Percentiles rank a stretch among this genome's conserved stretches.
Evolutionary conservation across 2,888 invertebrate species (phyloP).

Genomic region (Chymomyza caudatula): DNA sequence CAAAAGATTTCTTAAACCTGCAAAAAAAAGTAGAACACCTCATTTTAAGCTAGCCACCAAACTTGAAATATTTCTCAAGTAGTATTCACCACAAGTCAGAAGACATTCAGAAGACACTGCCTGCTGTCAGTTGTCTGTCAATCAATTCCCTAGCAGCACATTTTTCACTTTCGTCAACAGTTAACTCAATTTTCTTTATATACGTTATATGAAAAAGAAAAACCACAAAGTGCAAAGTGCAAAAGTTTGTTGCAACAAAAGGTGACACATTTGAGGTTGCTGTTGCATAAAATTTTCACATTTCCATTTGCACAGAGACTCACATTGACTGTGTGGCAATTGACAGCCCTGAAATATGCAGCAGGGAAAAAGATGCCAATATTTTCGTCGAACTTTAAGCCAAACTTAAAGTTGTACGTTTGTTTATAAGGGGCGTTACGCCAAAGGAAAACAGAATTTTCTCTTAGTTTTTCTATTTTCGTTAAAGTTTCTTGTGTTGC

Average conservation of each 20-base stretch:
- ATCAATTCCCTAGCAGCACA: constrained; percentile 33
- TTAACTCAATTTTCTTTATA: background rate
- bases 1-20: background rate
- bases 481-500: background rate
- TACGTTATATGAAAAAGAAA: background rate
- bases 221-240: background rate
- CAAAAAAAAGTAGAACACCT: background rate
- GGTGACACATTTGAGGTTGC: background rate
- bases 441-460: background rate
- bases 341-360: background rate
- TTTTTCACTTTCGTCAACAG: constrained; percentile 37
- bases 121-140: constrained; percentile 35
- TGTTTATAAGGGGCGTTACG: constrained; percentile 1
- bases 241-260: background rate
- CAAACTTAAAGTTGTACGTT: background rate
- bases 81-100: background rate
- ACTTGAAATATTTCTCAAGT: background rate
- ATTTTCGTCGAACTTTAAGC: background rate
- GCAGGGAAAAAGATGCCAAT: background rate
- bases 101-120: background rate
- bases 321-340: background rate
- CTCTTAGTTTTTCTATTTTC: background rate
- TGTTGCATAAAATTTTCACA: background rate
- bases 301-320: background rate
- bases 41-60: background rate